phyloP scores from a whole-genome alignment of 2,888 invertebrate genomes.

The Gandaritis pyraliata region DNA sequence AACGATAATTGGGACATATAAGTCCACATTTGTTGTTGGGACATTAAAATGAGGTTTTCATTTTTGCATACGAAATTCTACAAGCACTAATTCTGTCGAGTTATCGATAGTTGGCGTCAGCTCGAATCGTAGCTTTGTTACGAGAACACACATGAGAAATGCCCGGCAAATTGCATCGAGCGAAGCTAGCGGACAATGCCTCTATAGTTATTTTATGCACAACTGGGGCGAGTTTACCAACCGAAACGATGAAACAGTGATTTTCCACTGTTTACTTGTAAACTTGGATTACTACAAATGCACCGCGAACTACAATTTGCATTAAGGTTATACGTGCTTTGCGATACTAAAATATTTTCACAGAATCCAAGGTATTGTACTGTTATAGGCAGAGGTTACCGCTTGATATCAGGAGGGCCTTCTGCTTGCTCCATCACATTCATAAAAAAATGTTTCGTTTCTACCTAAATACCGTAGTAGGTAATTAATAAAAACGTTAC shows the following conservation, averaged over 20 bases:
- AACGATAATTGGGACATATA: no score
- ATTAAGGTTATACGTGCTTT: background rate
- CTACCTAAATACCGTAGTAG: no score
- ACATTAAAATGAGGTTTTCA: background rate
- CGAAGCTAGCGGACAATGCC: conserved; percentile 61
- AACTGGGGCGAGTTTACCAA: conserved; percentile 50
- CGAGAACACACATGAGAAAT: conserved; percentile 73
- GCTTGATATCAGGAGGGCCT: no score
- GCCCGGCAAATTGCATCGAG: conserved; percentile 74
- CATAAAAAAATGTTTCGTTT: no score
- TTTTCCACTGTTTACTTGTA: conserved; percentile 16
- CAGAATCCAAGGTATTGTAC: no score
- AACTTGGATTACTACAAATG: conserved; percentile 2
- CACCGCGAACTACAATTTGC: background rate
- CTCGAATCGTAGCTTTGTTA: conserved; percentile 70
- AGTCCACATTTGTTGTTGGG: no score
- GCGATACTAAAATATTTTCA: background rate
- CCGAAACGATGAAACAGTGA: conserved; percentile 25
- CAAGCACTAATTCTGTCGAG: conserved; percentile 66
- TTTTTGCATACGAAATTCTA: conserved; percentile 16
- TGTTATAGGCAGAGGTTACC: no score
- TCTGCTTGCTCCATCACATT: no score
- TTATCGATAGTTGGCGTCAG: conserved; percentile 73
- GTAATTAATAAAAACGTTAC: no score
- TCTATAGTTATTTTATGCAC: conserved; percentile 73